Conservation (phyloP, 2,888 invertebrate genomes). For the Sphaerophoria rueppellii region DNA sequence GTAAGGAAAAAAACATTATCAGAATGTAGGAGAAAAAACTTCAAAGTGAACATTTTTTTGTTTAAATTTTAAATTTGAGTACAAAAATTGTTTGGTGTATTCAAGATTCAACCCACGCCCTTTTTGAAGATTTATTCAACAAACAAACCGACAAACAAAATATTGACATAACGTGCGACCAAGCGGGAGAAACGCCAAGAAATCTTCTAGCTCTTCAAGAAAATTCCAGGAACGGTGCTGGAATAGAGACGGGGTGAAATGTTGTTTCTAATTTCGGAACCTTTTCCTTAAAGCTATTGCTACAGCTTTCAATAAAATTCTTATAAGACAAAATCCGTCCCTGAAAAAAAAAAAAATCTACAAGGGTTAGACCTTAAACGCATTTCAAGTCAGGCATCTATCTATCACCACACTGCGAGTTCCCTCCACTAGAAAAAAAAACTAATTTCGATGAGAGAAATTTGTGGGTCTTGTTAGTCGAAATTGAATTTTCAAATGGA, state of each 20-base stretch:
- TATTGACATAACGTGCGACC: slow-evolving; percentile 53
- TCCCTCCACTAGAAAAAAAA: slow-evolving; percentile 6
- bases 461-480: not conserved
- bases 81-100: slow-evolving; percentile 39
- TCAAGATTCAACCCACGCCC: slow-evolving; percentile 33
- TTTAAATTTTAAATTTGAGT: slow-evolving; percentile 17
- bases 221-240: not conserved
- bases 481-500: slow-evolving; percentile 19
- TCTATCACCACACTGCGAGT: slow-evolving; percentile 12
- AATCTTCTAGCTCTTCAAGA: not conserved
- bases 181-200: slow-evolving; percentile 10
- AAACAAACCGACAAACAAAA: slow-evolving; percentile 24
- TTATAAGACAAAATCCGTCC: not conserved
- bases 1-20: not conserved
- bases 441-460: not conserved
- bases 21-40: slow-evolving; percentile 15
- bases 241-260: not conserved
- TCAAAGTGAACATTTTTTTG: slow-evolving; percentile 38
- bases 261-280: no score
- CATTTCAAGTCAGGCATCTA: slow-evolving; percentile 46
- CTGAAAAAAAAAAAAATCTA: not conserved
- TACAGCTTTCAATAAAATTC: no score
- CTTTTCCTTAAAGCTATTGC: no score
- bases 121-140: slow-evolving; percentile 30
- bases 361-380: not conserved